Evolutionary conservation across 2,888 invertebrate species (phyloP), one percentile per base, ranked within the genome.

Genomic region (Lampropteryx suffumata): DNA sequence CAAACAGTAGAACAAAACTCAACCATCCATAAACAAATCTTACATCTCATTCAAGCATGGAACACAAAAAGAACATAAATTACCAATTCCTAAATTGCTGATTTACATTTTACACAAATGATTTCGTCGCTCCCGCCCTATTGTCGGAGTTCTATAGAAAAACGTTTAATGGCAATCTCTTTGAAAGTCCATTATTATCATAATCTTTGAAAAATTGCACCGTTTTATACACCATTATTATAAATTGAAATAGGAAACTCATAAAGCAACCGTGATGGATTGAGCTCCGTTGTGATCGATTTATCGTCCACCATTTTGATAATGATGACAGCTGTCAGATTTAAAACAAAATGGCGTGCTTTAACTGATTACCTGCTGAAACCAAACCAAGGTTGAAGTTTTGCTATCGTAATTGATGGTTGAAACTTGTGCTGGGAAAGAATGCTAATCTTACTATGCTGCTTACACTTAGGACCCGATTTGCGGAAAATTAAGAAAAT

Each of bases 181-280:
- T 35, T 24, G 24, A 45, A 44, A 45, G 32, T 52, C 54, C 44
- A 34, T 58, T 50, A 58, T 56, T 58, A 57, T 58, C 36, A 48
- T 54, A 50, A 55, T 56, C 50, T 55, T 52, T 58, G 58, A 58
- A 55, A 58, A 58, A 58, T 61, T 61, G 61, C 61, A 61, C 42
- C 56, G 51, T 56, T 61, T 33, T 56, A 61, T 58, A 52, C 58
- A 54, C 52, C 45, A 56, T 52, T 54, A 43, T 48, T 54, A 58
- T 59, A 54, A 57, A 61, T 61, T 57, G 55, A 59, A 62, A 59
- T 57, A 50, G 57, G 59, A 59, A 62, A 52, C 59, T 59, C 54
- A 54, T 61, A 56, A 52, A 57, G 48, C 32, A 47, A 35, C 29
- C 29, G 47, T 62, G 62, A 62, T 62, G 62, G 62, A 62, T 62